Evolutionary conservation across 1,140 invertebrate species (phyloP).

Genomic region (Procambarus virginalis): DNA sequence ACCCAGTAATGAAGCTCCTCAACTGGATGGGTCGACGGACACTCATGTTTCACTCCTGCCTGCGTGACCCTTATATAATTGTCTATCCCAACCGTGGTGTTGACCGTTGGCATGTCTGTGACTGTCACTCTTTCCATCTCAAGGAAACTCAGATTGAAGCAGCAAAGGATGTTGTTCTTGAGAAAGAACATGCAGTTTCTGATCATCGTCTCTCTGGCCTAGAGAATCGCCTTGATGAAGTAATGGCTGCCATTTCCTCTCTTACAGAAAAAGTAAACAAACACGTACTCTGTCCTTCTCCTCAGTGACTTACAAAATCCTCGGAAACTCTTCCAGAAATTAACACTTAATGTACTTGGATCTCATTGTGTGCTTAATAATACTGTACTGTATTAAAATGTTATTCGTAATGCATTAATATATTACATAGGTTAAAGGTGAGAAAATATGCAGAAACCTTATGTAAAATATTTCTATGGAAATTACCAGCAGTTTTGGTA

Average conservation of each 20-base stretch:
- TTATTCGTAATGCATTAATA: too few species aligned
- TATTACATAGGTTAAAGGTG: too few species aligned
- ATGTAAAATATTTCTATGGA: too few species aligned
- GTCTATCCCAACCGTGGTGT: conserved; percentile 51
- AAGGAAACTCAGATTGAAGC: conserved; percentile 66
- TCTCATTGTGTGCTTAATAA: neutral
- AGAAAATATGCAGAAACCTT: too few species aligned
- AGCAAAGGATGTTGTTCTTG: conserved; percentile 59
- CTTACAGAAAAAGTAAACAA: conserved; percentile 59
- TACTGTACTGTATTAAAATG: neutral
- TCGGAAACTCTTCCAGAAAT: conserved; percentile 32
- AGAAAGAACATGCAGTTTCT: conserved; percentile 37
- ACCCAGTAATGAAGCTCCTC: conserved; percentile 40
- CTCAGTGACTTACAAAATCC: conserved; percentile 28
- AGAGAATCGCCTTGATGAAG: conserved; percentile 50
- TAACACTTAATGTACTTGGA: conserved; percentile 9
- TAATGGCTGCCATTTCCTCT: conserved; percentile 37
- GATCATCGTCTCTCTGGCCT: conserved; percentile 39
- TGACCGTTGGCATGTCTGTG: conserved; percentile 57
- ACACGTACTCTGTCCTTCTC: conserved; percentile 59
- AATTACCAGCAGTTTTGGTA: too few species aligned
- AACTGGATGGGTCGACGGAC: conserved; percentile 57
- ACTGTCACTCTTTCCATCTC: conserved; percentile 61
- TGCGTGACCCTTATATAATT: conserved; percentile 15
- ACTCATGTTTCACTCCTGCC: conserved; percentile 63